These are phyloP conservation scores for Rhegmatorhina hoffmannsi DNA, from an alignment of 2,113 vertebrate species.

Conservation along the genomic window DNA sequence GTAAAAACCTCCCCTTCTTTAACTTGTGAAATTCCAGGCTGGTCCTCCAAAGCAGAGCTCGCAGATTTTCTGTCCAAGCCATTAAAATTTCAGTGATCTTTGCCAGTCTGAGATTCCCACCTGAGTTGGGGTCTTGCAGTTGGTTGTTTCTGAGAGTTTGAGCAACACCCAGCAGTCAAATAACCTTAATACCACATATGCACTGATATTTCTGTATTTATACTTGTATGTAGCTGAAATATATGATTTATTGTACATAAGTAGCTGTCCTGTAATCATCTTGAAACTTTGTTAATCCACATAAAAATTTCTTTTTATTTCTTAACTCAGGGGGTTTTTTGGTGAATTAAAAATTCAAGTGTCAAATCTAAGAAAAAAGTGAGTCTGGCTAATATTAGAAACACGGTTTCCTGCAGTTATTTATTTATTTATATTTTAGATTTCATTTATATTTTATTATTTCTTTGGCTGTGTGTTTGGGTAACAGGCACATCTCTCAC, in stretches of 20 bases:
- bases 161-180: not conserved
- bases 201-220: not conserved
- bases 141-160: not conserved
- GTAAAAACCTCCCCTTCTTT: not conserved
- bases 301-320: not conserved
- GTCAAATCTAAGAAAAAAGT: not conserved
- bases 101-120: not conserved
- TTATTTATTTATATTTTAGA: not conserved
- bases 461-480: not conserved
- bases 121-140: not conserved
- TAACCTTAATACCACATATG: not conserved
- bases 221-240: not conserved
- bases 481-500: not conserved
- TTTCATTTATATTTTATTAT: not conserved
- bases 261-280: fast-evolving
- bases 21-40: not conserved
- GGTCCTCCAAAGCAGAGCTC: not conserved
- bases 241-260: not conserved
- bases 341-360: not conserved
- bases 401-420: not conserved
- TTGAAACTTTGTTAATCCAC: not conserved
- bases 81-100: not conserved
- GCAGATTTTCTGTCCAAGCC: not conserved
- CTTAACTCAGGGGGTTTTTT: not conserved
- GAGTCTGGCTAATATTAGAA: not conserved